A percentile compares a stretch with the other conserved stretches of the same genome.
Conservation (phyloP, 2,797 vertebrate species). For the Pipistrellus kuhlii region DNA sequence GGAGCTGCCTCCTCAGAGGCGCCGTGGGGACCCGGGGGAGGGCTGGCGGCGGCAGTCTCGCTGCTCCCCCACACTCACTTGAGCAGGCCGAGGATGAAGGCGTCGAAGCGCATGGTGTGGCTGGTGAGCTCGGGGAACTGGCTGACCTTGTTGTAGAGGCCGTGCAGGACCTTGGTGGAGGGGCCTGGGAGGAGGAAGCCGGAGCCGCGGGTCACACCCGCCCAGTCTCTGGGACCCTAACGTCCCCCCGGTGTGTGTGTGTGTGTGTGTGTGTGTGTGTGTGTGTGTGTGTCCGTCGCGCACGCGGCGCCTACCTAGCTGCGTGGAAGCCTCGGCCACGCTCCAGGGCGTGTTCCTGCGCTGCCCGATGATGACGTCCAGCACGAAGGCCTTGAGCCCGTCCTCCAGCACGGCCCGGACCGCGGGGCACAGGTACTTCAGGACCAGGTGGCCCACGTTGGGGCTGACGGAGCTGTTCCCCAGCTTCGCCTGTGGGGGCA, state of each 20-base stretch:
- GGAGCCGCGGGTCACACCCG: not conserved
- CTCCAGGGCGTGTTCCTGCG: slow-evolving; percentile 96
- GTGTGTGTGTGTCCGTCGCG: no score
- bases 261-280: no score
- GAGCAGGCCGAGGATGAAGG: slow-evolving; percentile 97
- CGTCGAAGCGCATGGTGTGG: slow-evolving; percentile 96
- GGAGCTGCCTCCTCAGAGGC: not conserved
- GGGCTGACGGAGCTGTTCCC: slow-evolving; percentile 99
- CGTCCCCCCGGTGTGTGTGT: not conserved
- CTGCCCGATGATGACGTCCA: slow-evolving; percentile 97
- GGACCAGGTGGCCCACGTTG: slow-evolving; percentile 96
- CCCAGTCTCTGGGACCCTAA: not conserved
- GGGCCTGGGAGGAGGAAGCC: slow-evolving; percentile 89
- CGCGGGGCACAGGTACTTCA: slow-evolving; percentile 98
- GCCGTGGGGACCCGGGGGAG: no score
- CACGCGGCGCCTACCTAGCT: slow-evolving; percentile 90
- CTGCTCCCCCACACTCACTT: slow-evolving; percentile 90
- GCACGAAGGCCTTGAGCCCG: slow-evolving; percentile 93
- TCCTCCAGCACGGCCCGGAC: slow-evolving; percentile 94
- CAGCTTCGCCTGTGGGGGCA: slow-evolving; percentile 92
- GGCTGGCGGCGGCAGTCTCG: no score
- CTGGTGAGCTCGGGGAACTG: slow-evolving; percentile 95
- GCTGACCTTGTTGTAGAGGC: slow-evolving; percentile 94
- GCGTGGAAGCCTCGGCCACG: slow-evolving; percentile 96
- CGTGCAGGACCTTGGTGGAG: slow-evolving; percentile 95